A percentile compares a stretch with the other conserved stretches of the same genome.
These are phyloP conservation scores for Theonella swinhoei DNA, from an alignment of 37 sponge, comb jelly and placozoan species.

Conservation along the genomic window DNA sequence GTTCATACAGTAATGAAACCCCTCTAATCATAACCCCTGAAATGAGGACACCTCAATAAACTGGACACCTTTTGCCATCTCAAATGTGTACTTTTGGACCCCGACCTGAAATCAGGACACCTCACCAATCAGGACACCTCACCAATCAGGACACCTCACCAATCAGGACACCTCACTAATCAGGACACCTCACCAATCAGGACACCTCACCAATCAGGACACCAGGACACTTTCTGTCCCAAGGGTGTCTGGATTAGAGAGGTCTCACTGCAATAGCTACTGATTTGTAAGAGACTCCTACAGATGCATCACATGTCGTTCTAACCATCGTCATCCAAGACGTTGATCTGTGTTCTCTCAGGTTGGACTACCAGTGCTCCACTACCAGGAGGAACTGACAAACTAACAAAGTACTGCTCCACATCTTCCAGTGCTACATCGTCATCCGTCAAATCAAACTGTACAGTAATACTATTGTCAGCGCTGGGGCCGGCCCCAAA, in stretches of 20 bases:
- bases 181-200: no score
- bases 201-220: no score
- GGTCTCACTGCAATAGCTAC: background rate
- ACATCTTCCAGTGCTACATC: slow-evolving; percentile 23
- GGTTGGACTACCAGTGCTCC: slow-evolving; percentile 2
- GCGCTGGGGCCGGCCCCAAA: slow-evolving; percentile 3
- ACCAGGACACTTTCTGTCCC: no score
- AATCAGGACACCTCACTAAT: no score
- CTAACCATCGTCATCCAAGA: slow-evolving; percentile 45
- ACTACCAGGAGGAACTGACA: background rate
- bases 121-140: no score
- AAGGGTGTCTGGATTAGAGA: no score
- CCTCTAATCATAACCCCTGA: no score
- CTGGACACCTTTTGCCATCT: background rate
- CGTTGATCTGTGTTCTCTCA: background rate
- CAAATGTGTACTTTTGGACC: no score
- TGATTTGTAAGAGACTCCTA: background rate
- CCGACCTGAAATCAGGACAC: no score
- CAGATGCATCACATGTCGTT: background rate
- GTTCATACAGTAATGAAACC: no score
- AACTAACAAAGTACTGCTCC: background rate
- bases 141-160: no score
- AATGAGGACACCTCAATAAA: background rate
- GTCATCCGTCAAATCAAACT: slow-evolving; percentile 15
- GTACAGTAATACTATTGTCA: background rate